phyloP scores from a whole-genome alignment of 2,888 invertebrate genomes.

The Gibbula magus region DNA sequence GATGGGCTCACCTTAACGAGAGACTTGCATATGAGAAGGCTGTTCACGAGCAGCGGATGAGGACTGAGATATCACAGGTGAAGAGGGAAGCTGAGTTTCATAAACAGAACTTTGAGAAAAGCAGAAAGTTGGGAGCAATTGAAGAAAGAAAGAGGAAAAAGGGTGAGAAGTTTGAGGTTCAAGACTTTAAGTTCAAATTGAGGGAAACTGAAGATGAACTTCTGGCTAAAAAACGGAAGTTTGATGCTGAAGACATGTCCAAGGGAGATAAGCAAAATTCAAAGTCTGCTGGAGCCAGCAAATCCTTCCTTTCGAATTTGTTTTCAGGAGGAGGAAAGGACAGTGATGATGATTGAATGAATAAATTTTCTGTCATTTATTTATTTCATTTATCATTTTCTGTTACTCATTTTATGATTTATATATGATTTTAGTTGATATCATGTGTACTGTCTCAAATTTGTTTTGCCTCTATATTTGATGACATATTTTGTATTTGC shows the following conservation, averaged over 20 bases:
- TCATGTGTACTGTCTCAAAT: too few species aligned
- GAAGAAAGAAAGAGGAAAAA: conserved; percentile 41
- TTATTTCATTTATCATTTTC: too few species aligned
- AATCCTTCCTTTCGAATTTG: conserved; percentile 58
- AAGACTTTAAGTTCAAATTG: conserved; percentile 48
- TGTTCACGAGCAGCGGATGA: conserved; percentile 88
- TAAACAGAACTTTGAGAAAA: conserved; percentile 85
- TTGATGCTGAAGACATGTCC: conserved; percentile 21
- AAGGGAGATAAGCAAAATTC: conserved; percentile 5
- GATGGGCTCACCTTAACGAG: conserved; percentile 97
- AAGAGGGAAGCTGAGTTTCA: conserved; percentile 89
- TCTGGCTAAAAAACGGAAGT: conserved; percentile 37
- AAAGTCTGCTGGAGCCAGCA: conserved; percentile 31
- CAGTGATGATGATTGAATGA: not conserved
- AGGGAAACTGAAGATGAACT: conserved; percentile 66
- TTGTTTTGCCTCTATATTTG: too few species aligned
- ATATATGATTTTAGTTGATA: too few species aligned
- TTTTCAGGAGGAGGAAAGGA: conserved; percentile 52
- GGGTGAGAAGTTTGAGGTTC: conserved; percentile 37
- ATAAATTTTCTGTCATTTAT: not conserved
- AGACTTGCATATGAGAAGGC: conserved; percentile 93
- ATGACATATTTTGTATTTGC: too few species aligned
- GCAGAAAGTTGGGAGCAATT: conserved; percentile 79
- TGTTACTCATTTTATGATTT: too few species aligned
- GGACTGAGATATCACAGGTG: conserved; percentile 91